Base-by-base conservation (phyloP, 30 jellyfish, hydroid and myxozoan species). In the Sanderia malayensis region DNA sequence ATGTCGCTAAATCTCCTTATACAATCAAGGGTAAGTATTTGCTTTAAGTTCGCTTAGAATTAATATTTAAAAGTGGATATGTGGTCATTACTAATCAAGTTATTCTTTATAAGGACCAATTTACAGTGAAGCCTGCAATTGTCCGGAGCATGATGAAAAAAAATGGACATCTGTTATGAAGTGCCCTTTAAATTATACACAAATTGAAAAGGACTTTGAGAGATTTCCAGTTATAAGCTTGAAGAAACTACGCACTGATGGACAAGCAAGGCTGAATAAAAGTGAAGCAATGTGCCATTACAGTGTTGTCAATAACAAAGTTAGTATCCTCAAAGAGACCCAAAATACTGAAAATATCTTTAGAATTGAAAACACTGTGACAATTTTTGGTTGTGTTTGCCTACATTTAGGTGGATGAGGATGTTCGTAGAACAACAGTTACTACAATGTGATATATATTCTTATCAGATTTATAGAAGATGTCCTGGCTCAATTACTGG, bases 1-100 rank as follows among this genome's bases (percentile, higher is more conserved):
- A 76, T 78, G 88, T 90, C 6, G 94, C 92, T 0, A 46, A 84
- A 8, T 90, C 98, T 7, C 95, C 97, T 13, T 81, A 73, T 41
- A 58, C 19, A 9, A 0, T 88, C 23, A 81, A 81, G 53, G 97
- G 97, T 88, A 61, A 8, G 11, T 37, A 0, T 31, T 0, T 68
- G 23, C 13, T 68, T 33, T 31, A 13, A n/a, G n/a, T n/a, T n/a
- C n/a, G n/a, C n/a, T n/a, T n/a, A n/a, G n/a, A n/a, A n/a, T n/a
- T n/a, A n/a, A n/a, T n/a, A n/a, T n/a, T n/a, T n/a, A n/a, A n/a
- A n/a, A n/a, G n/a, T n/a, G n/a, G n/a, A n/a, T n/a, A n/a, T n/a
- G n/a, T n/a, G n/a, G n/a, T n/a, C n/a, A n/a, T n/a, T n/a, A n/a
- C n/a, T n/a, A n/a, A n/a, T n/a, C 10, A n/a, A 31, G 2, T 23